Evolutionary conservation across 1,140 invertebrate species (phyloP).

Genomic region (Trachymyrmex cornetzi): DNA sequence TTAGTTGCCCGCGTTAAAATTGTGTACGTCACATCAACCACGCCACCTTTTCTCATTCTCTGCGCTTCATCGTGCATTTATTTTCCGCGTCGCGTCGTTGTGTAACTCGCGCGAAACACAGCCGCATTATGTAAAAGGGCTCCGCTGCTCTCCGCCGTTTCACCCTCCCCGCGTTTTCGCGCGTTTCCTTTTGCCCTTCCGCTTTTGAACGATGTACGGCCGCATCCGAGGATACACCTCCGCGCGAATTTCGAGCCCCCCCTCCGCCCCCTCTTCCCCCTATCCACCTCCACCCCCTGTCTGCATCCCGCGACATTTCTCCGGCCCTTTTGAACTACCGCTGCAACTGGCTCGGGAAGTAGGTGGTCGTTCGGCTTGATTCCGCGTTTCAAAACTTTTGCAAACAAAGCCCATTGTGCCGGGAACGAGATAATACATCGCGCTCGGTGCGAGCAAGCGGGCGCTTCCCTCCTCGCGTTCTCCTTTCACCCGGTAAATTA

Average conservation of each 20-base stretch:
- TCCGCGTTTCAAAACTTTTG: conserved; percentile 72
- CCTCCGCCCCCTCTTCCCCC: background rate
- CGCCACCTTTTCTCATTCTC: conserved; percentile 25
- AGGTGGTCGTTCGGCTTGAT: conserved; percentile 67
- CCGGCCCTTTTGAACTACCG: conserved; percentile 65
- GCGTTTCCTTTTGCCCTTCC: conserved; percentile 64
- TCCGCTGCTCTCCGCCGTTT: background rate
- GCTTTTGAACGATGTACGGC: conserved; percentile 61
- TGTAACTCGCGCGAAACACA: conserved; percentile 41
- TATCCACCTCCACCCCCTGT: too few species aligned
- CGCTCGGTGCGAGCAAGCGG: conserved; percentile 41
- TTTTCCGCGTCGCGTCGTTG: conserved; percentile 40
- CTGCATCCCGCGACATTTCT: conserved; percentile 37
- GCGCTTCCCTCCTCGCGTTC: conserved; percentile 41
- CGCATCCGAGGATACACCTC: conserved; percentile 54
- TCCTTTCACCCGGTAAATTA: conserved; percentile 67
- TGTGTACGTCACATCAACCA: conserved; percentile 27
- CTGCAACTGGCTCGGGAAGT: conserved; percentile 70
- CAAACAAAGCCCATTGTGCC: conserved; percentile 72
- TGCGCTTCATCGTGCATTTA: conserved; percentile 66
- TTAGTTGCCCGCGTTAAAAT: conserved; percentile 5
- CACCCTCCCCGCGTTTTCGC: conserved; percentile 1
- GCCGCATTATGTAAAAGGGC: conserved; percentile 55
- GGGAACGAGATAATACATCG: conserved; percentile 72
- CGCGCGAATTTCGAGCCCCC: conserved; percentile 42